phyloP scores from a whole-genome alignment of 2,797 vertebrate species.

The Acanthiza pusilla region DNA sequence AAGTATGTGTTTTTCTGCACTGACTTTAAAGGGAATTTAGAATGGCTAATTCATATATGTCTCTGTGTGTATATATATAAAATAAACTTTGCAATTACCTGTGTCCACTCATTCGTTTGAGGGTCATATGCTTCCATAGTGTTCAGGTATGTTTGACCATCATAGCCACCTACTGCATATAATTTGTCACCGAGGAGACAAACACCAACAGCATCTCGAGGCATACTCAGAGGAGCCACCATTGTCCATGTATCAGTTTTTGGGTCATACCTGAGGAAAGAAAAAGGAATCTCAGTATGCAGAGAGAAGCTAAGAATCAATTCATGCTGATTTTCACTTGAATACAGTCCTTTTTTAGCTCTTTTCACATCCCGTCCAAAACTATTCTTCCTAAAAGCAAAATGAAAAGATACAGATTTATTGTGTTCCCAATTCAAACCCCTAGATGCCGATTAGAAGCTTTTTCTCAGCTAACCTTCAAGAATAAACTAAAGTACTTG shows the following conservation, averaged over 20 bases:
- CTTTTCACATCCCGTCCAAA: neutral
- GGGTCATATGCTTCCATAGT: constrained; percentile 82
- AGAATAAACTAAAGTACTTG: neutral
- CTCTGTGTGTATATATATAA: neutral
- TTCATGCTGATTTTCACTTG: neutral
- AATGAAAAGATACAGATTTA: neutral
- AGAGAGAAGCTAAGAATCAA: neutral
- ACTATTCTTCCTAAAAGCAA: neutral
- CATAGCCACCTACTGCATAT: constrained; percentile 79
- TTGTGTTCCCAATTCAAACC: neutral
- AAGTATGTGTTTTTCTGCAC: neutral
- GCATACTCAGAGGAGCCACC: constrained; percentile 79
- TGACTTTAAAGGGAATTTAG: neutral
- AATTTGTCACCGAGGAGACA: constrained; percentile 79
- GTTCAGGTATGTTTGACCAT: constrained; percentile 79
- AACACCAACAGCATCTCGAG: constrained; percentile 79
- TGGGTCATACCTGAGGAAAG: constrained; percentile 73
- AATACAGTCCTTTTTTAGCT: neutral
- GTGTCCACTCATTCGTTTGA: constrained; percentile 80
- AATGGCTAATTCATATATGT: neutral
- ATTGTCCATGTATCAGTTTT: constrained; percentile 82
- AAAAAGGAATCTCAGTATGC: neutral
- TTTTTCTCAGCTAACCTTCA: neutral
- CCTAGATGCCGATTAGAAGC: neutral
- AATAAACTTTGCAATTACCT: constrained; percentile 55